Conservation (phyloP, 2,113 vertebrate species). For the Halcyon senegalensis region DNA sequence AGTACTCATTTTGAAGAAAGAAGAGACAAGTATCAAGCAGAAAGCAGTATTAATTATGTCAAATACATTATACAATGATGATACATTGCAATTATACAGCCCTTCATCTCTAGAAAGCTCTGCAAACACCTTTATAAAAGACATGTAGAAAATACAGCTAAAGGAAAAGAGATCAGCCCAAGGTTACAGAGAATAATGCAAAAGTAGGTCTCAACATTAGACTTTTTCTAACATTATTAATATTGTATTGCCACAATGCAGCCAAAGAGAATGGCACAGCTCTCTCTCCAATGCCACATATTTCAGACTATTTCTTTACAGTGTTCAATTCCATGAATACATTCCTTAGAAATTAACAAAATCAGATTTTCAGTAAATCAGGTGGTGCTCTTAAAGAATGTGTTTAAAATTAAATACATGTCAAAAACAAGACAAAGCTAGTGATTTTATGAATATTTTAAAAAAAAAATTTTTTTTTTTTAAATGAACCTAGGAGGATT, state of each 20-base stretch:
- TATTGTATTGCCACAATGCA: not conserved
- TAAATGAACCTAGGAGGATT: not conserved
- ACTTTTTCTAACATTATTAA: not conserved
- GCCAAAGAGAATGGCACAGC: not conserved
- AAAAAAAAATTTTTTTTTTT: not conserved
- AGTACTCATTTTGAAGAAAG: not conserved
- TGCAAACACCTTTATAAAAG: not conserved
- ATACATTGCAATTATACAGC: not conserved
- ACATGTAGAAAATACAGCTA: not conserved
- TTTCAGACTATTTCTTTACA: not conserved
- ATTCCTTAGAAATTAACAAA: not conserved
- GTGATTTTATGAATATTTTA: not conserved
- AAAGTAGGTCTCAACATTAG: not conserved
- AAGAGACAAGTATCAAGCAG: not conserved
- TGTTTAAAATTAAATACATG: not conserved
- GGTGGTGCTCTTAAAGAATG: not conserved
- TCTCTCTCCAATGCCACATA: not conserved
- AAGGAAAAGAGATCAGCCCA: not conserved
- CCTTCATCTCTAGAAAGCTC: not conserved
- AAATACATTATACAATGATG: not conserved
- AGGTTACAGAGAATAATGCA: not conserved
- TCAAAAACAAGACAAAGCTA: not conserved
- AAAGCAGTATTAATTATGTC: not conserved
- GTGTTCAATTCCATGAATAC: not conserved
- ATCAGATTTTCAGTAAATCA: not conserved